phyloP scores from a whole-genome alignment of 1,140 invertebrate genomes.

The Dermatophagoides farinae region DNA sequence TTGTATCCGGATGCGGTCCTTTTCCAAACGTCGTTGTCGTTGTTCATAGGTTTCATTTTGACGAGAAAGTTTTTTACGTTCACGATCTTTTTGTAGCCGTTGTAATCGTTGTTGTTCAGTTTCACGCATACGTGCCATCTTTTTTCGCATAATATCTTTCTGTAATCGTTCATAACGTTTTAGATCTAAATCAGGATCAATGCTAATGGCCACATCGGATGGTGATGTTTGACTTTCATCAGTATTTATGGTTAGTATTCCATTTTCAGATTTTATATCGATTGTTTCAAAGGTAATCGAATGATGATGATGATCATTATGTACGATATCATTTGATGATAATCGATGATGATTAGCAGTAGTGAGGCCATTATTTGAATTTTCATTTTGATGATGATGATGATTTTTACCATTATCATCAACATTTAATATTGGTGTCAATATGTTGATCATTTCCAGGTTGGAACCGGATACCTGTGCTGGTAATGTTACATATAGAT shows the following conservation, averaged over 20 bases:
- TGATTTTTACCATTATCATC: background rate
- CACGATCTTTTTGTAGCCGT: background rate
- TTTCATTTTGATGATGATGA: background rate
- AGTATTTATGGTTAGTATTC: background rate
- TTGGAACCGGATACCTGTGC: background rate
- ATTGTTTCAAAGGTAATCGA: background rate
- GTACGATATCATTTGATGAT: background rate
- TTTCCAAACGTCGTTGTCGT: background rate
- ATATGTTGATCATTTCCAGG: slow-evolving; percentile 4
- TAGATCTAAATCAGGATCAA: background rate
- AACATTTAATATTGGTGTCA: slow-evolving; percentile 7
- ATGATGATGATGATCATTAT: background rate
- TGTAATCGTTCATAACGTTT: slow-evolving; percentile 1
- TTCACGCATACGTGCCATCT: background rate
- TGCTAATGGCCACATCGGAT: background rate
- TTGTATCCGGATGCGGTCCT: background rate
- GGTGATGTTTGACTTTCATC: background rate
- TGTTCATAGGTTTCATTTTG: slow-evolving; percentile 8
- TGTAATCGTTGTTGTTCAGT: background rate
- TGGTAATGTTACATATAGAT: background rate
- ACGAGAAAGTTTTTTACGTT: background rate
- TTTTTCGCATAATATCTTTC: slow-evolving; percentile 1
- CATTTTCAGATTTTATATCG: background rate
- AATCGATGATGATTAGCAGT: too few species aligned
- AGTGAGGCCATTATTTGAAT: too few species aligned